Evolutionary conservation across 2,113 vertebrate species (phyloP).

Genomic region (Astatoreochromis straeleni): DNA sequence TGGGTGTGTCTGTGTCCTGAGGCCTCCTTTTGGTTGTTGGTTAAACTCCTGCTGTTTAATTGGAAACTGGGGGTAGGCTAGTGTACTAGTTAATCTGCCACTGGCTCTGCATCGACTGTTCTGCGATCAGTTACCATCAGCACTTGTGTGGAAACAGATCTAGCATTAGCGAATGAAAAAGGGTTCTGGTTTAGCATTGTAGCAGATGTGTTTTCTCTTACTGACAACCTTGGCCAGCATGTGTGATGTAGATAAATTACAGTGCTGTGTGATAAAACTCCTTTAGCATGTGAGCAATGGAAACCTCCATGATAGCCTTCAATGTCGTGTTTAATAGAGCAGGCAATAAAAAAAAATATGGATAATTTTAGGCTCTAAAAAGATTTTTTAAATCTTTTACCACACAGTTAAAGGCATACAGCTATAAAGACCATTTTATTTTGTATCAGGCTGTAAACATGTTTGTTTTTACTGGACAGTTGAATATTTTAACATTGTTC

Average conservation of each 20-base stretch:
- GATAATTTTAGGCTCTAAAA: not conserved
- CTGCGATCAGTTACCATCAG: not conserved
- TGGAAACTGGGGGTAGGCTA: not conserved
- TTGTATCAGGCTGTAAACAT: not conserved
- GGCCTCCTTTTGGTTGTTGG: not conserved
- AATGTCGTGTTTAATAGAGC: not conserved
- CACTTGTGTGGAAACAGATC: not conserved
- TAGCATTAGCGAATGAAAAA: not conserved
- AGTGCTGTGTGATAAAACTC: not conserved
- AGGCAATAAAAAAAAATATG: not conserved
- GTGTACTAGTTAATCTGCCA: not conserved
- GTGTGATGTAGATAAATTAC: not conserved
- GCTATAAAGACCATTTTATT: not conserved
- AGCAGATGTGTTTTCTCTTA: not conserved
- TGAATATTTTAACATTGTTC: rapidly evolving
- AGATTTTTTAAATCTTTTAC: rapidly evolving
- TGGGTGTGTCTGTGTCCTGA: not conserved
- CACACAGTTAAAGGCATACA: not conserved
- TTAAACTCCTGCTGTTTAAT: not conserved
- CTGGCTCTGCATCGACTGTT: not conserved
- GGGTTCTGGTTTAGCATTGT: not conserved
- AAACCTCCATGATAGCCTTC: not conserved
- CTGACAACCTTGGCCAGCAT: not conserved
- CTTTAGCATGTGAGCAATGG: not conserved
- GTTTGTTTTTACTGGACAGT: not conserved